Evolutionary conservation across 2,113 vertebrate genomes (phyloP).

Genomic region (Cyprinodon variegatus): DNA sequence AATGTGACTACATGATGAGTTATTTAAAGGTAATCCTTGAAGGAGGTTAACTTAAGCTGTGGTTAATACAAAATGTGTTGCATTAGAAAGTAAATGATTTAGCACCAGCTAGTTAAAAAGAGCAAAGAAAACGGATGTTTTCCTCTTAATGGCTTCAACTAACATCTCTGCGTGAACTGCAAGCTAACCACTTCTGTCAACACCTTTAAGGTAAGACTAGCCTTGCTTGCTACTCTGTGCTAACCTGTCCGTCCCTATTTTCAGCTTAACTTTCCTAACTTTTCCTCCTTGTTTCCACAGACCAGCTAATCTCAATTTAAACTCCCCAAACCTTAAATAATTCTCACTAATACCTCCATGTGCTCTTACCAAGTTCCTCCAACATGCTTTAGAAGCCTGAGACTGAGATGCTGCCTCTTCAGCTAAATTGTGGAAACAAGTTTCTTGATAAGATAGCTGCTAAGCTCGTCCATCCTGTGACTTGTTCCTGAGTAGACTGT

Average conservation of each 20-base stretch:
- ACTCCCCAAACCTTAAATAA: slow-evolving; percentile 16
- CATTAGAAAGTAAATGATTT: background rate
- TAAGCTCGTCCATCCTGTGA: slow-evolving; percentile 51
- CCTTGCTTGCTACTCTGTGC: slow-evolving; percentile 60
- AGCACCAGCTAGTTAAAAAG: slow-evolving; percentile 3
- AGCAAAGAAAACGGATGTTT: slow-evolving; percentile 23
- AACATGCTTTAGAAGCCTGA: slow-evolving; percentile 20
- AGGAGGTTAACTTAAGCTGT: no score
- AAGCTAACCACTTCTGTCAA: slow-evolving; percentile 66
- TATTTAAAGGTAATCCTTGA: no score
- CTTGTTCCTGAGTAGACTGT: slow-evolving; percentile 43
- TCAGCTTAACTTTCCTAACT: slow-evolving; percentile 35
- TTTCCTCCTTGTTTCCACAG: slow-evolving; percentile 76
- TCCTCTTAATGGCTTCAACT: slow-evolving; percentile 63
- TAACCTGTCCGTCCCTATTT: slow-evolving; percentile 44
- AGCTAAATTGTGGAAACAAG: slow-evolving; percentile 77
- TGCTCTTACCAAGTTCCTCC: background rate
- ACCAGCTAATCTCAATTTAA: slow-evolving; percentile 31
- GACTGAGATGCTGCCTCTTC: slow-evolving; percentile 28
- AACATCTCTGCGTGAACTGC: slow-evolving; percentile 66
- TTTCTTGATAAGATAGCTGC: slow-evolving; percentile 45
- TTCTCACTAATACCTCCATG: slow-evolving; percentile 19
- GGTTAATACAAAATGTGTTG: background rate
- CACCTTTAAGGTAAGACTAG: slow-evolving; percentile 74
- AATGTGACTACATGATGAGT: no score